A percentile compares a stretch with the other conserved stretches of the same genome.
phyloP scores from a whole-genome alignment of 2,113 vertebrate genomes.

The Rhizomys pruinosus region DNA sequence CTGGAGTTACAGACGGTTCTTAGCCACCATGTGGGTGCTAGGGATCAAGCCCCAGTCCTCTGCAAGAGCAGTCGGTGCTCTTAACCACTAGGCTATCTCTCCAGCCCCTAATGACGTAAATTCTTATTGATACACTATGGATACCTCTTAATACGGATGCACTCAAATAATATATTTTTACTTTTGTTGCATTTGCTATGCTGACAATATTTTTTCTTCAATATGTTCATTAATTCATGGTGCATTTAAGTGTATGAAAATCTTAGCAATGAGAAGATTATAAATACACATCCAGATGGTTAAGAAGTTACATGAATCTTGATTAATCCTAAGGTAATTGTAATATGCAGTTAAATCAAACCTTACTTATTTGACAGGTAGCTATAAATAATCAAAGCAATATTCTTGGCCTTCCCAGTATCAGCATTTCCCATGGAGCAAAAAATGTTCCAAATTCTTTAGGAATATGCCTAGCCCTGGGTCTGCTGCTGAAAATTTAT shows the following conservation, averaged over 20 bases:
- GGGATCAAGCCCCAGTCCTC: too few species aligned
- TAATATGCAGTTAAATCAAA: neutral
- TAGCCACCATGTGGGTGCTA: too few species aligned
- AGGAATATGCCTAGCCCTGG: neutral
- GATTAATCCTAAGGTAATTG: neutral
- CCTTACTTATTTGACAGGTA: neutral
- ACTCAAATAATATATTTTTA: neutral
- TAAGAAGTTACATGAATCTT: conserved; percentile 7
- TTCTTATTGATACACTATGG: neutral
- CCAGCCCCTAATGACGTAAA: too few species aligned
- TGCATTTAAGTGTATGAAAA: conserved; percentile 20
- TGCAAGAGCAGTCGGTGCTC: too few species aligned
- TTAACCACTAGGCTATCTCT: too few species aligned
- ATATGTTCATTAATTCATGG: neutral
- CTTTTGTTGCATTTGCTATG: neutral
- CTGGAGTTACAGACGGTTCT: too few species aligned
- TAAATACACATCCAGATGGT: neutral
- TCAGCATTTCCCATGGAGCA: neutral
- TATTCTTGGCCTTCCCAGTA: neutral
- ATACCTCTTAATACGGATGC: neutral
- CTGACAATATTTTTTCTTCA: neutral
- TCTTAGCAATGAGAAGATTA: conserved; percentile 7
- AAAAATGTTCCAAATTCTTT: neutral
- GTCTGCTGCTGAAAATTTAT: conserved; percentile 33
- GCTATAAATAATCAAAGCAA: neutral